phyloP scores from a whole-genome alignment of 2,888 invertebrate genomes.

The Xanthia icteritia region DNA sequence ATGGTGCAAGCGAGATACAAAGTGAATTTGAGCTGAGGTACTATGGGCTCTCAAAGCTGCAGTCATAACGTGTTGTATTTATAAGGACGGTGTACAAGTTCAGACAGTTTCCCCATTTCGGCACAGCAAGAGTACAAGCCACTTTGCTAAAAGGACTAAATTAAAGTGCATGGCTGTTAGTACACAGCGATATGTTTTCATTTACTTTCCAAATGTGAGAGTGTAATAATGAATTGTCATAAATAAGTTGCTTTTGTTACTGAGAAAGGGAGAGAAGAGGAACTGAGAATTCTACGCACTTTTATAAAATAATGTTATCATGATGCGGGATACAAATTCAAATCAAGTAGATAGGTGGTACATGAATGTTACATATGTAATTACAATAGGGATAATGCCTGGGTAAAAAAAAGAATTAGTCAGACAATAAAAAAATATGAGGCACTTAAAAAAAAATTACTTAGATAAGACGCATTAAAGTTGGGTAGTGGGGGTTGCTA shows the following conservation, averaged over 20 bases:
- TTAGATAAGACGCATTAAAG: too few relatives aligned
- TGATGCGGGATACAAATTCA: background rate
- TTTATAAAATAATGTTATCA: background rate
- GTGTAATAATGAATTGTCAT: background rate
- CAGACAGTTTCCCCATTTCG: conserved; percentile 37
- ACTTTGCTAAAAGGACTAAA: conserved; percentile 49
- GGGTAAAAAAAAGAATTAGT: too few relatives aligned
- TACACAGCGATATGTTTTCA: conserved; percentile 23
- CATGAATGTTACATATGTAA: too few relatives aligned
- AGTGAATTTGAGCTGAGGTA: too few relatives aligned
- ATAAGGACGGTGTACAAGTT: conserved; percentile 12
- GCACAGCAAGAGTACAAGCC: conserved; percentile 8
- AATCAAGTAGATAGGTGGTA: too few relatives aligned
- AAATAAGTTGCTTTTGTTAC: background rate
- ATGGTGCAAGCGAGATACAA: too few relatives aligned
- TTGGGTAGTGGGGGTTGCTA: too few relatives aligned
- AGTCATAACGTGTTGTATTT: conserved; percentile 42
- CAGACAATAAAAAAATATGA: too few relatives aligned
- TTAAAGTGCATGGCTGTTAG: conserved; percentile 18
- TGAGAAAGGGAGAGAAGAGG: background rate
- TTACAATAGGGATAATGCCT: too few relatives aligned
- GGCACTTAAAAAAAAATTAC: too few relatives aligned
- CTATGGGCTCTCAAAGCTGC: background rate
- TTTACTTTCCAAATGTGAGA: conserved; percentile 3
- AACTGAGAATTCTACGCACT: background rate